Conservation (phyloP, 2,113 vertebrate genomes). For the Pitta sordida region DNA sequence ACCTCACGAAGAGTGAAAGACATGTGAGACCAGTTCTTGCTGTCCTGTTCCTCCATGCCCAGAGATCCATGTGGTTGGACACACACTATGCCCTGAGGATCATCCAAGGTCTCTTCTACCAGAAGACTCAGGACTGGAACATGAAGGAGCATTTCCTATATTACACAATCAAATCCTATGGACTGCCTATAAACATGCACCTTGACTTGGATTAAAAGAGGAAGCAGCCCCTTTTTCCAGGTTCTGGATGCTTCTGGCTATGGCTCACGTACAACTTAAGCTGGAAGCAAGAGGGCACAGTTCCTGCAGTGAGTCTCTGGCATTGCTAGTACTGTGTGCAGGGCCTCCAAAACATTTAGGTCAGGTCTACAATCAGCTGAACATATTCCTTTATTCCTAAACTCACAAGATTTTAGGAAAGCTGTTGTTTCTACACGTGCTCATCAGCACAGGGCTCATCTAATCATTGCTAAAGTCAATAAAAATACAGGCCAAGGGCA, state of each 20-base stretch:
- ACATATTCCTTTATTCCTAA: neutral
- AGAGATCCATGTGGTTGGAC: neutral
- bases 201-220: neutral
- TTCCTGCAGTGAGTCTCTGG: neutral
- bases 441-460: neutral
- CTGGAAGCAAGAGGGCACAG: accelerated
- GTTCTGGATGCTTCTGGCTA: neutral
- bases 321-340: neutral
- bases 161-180: too few relatives aligned
- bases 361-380: neutral
- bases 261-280: accelerated
- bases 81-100: neutral
- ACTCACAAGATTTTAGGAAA: neutral
- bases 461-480: neutral
- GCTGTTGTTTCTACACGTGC: neutral
- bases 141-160: accelerated
- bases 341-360: neutral
- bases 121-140: too few relatives aligned
- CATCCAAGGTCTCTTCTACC: neutral
- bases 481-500: neutral
- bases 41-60: neutral
- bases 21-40: neutral
- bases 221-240: neutral
- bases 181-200: neutral
- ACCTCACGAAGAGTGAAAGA: neutral